These are phyloP conservation scores for Mormyrus lacerda DNA, from an alignment of 2,113 vertebrate genomes.

Conservation along the genomic window DNA sequence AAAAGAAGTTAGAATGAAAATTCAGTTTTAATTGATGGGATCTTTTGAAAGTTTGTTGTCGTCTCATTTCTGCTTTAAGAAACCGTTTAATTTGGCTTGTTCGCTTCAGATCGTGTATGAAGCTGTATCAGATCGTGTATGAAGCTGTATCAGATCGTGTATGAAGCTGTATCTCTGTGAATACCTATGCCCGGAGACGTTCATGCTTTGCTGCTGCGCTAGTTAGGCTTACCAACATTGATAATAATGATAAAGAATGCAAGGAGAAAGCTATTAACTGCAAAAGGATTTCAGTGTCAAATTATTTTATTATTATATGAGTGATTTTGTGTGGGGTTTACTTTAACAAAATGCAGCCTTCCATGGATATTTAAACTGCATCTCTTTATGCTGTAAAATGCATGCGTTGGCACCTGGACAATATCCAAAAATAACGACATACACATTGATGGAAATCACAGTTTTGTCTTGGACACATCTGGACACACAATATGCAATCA, in stretches of 20 bases:
- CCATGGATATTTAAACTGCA: neutral
- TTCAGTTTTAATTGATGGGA: neutral
- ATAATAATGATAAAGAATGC: neutral
- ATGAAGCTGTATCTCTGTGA: neutral
- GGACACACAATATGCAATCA: neutral
- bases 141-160: too few species aligned
- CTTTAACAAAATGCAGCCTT: neutral
- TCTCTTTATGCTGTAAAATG: neutral
- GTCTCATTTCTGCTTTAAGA: neutral
- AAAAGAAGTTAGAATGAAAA: neutral
- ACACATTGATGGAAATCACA: neutral
- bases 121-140: too few species aligned
- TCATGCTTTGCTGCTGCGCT: neutral
- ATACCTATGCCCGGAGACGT: neutral
- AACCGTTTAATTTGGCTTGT: neutral
- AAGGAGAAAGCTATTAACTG: neutral
- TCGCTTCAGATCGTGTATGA: neutral
- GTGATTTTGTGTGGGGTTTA: neutral
- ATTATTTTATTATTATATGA: neutral
- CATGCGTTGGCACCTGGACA: neutral
- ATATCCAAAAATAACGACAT: neutral
- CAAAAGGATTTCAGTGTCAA: neutral
- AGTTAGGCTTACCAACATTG: neutral
- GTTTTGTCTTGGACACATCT: neutral
- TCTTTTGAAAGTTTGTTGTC: neutral